A percentile compares a stretch with the other conserved stretches of the same genome.
phyloP scores from a whole-genome alignment of 2,113 vertebrate species.

The Taxidea taxus region DNA sequence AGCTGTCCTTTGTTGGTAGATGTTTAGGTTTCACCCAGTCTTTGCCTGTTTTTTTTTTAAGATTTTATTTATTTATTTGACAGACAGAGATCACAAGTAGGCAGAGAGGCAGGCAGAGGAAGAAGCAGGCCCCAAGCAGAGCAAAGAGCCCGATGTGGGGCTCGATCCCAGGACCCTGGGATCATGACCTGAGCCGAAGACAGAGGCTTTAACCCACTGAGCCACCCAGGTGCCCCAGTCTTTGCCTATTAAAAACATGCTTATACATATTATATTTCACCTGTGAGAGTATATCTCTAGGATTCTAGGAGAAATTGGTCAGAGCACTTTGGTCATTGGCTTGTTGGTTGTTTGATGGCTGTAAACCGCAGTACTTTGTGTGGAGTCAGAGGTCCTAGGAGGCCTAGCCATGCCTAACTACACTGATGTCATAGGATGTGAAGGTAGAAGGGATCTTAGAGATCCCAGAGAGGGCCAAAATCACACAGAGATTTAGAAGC shows the following conservation, averaged over 20 bases:
- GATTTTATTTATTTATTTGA: too few species aligned
- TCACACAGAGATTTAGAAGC: not conserved
- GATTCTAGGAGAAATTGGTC: not conserved
- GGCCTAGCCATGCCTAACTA: not conserved
- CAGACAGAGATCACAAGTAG: too few species aligned
- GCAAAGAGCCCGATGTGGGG: too few species aligned
- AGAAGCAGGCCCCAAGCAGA: too few species aligned
- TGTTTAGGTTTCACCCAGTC: not conserved
- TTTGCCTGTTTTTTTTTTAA: too few species aligned
- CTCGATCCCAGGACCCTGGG: too few species aligned
- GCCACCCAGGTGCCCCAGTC: too few species aligned
- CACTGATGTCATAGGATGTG: not conserved
- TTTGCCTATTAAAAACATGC: not conserved
- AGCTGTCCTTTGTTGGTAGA: not conserved
- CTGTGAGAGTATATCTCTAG: not conserved
- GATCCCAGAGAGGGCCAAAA: not conserved
- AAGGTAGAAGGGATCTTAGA: not conserved
- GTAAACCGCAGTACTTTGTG: not conserved
- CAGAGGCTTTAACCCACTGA: too few species aligned
- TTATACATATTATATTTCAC: not conserved
- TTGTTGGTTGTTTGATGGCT: not conserved
- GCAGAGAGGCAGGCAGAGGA: too few species aligned
- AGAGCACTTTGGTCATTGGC: not conserved
- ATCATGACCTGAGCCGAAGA: too few species aligned
- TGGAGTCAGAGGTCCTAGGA: constrained; percentile 4